Conservation (phyloP, 2,113 vertebrate species). For the Macaca mulatta region DNA sequence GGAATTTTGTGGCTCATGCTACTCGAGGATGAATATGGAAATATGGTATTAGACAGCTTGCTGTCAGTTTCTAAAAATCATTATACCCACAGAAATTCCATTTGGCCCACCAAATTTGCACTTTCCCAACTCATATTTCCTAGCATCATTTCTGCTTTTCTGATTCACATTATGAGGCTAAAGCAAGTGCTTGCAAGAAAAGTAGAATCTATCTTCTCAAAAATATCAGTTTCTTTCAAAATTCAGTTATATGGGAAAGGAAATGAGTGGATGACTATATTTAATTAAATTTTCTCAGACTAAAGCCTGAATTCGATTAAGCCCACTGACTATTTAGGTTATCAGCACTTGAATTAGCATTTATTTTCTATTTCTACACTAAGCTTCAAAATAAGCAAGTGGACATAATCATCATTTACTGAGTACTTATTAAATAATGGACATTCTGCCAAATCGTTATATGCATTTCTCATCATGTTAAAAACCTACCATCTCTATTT, state of each 20-base stretch:
- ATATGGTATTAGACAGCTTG: conserved; percentile 53
- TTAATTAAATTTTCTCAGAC: conserved; percentile 30
- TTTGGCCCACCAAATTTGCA: conserved; percentile 3
- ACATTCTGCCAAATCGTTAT: not conserved
- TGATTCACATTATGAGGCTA: not conserved
- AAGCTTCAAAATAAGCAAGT: not conserved
- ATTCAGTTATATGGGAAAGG: not conserved
- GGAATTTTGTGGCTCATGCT: conserved; percentile 18
- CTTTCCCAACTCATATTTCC: not conserved
- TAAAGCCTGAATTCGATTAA: not conserved
- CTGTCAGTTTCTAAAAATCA: conserved; percentile 54
- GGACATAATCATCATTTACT: not conserved
- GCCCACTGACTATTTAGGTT: not conserved
- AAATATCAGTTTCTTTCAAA: conserved; percentile 34
- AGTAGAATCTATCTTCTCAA: not conserved
- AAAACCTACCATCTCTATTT: not conserved
- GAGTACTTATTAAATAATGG: not conserved
- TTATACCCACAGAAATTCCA: not conserved
- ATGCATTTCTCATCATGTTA: not conserved
- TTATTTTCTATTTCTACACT: conserved; percentile 4
- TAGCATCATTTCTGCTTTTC: not conserved
- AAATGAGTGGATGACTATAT: conserved; percentile 33
- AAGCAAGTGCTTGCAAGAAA: conserved; percentile 14
- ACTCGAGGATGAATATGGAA: conserved; percentile 34
- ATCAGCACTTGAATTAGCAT: not conserved